Percentiles rank a stretch among this genome's conserved stretches.
These are phyloP conservation scores for Drosophila demipolita DNA, from an alignment of 2,888 invertebrate genomes.

Conservation along the genomic window DNA sequence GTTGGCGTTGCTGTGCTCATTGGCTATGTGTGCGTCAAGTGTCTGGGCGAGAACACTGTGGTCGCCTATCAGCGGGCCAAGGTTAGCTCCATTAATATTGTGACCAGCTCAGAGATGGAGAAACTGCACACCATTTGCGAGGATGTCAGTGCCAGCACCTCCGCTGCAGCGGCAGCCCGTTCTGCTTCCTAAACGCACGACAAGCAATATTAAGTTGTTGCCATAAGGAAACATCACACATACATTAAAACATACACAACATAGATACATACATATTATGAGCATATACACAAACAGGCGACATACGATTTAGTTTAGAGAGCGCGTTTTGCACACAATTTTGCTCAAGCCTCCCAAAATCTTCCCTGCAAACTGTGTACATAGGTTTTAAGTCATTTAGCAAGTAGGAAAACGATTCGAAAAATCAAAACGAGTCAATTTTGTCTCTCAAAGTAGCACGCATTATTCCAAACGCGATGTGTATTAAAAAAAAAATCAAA, in stretches of 20 bases:
- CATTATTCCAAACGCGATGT: constrained; percentile 62
- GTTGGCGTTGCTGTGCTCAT: constrained; percentile 93
- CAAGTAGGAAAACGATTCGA: constrained; percentile 48
- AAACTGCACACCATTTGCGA: constrained; percentile 85
- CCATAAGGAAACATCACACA: constrained; percentile 37
- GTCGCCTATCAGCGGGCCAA: constrained; percentile 96
- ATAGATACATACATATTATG: constrained; percentile 13
- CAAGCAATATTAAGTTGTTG: constrained; percentile 9
- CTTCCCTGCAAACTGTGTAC: constrained; percentile 66
- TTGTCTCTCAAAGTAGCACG: constrained; percentile 66
- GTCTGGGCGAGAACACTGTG: constrained; percentile 93
- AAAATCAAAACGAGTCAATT: constrained; percentile 67
- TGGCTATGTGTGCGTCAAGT: constrained; percentile 94
- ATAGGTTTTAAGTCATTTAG: constrained; percentile 60
- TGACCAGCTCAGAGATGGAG: constrained; percentile 84
- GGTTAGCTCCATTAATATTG: constrained; percentile 93
- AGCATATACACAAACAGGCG: constrained; percentile 45
- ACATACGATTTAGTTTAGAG: constrained; percentile 48
- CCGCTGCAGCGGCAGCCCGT: constrained; percentile 46
- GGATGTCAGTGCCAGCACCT: constrained; percentile 78
- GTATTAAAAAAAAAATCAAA: constrained; percentile 53
- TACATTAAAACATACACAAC: constrained; percentile 10
- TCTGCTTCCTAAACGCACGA: constrained; percentile 46
- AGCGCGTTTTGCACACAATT: constrained; percentile 61
- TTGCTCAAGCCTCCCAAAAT: constrained; percentile 67